Conservation (phyloP, 2,113 vertebrate genomes). For the Eurypyga helias region DNA sequence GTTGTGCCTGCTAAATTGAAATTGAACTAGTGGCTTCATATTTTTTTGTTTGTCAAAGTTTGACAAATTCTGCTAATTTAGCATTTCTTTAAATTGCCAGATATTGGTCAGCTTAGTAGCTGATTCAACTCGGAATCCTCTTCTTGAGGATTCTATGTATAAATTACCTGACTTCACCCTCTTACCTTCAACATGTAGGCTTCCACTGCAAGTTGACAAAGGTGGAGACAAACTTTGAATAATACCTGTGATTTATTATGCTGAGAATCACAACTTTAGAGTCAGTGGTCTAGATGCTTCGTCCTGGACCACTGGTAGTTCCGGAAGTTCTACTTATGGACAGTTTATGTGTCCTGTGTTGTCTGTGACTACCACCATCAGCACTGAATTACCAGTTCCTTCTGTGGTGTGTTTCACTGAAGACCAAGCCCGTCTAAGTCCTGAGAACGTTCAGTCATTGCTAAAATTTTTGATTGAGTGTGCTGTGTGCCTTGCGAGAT, state of each 20-base stretch:
- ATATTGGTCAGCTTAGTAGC: not conserved
- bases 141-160: not conserved
- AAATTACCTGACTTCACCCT: not conserved
- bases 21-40: not conserved
- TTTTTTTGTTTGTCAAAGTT: not conserved
- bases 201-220: not conserved
- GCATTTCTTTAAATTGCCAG: not conserved
- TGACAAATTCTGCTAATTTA: not conserved
- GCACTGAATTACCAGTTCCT: not conserved
- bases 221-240: not conserved
- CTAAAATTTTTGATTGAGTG: not conserved
- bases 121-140: not conserved
- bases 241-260: not conserved
- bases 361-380: not conserved
- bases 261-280: not conserved
- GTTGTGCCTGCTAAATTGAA: not conserved
- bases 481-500: not conserved
- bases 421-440: not conserved
- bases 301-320: not conserved
- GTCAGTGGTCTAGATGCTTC: not conserved
- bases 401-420: not conserved
- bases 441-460: not conserved
- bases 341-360: not conserved
- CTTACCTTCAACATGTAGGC: fast-evolving
- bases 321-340: not conserved